phyloP scores from a whole-genome alignment of 2,797 vertebrate genomes.

The Taeniopygia guttata region DNA sequence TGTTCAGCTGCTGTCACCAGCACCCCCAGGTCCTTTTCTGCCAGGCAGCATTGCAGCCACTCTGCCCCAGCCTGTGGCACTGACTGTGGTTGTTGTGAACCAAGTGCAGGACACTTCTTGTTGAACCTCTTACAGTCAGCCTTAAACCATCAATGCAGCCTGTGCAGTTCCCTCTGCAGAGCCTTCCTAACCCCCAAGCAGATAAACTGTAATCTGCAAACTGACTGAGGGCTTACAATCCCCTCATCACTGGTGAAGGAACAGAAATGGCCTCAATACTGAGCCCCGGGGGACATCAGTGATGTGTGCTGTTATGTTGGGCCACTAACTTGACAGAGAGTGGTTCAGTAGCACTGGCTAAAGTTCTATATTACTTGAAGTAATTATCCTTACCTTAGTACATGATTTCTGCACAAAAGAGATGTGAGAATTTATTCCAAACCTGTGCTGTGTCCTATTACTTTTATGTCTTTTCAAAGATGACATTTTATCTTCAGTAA shows the following conservation, averaged over 20 bases:
- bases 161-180: neutral
- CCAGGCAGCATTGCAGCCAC: neutral
- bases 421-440: neutral
- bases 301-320: neutral
- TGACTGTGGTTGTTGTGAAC: neutral
- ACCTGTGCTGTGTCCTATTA: neutral
- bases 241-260: neutral
- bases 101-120: neutral
- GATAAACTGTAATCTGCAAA: neutral
- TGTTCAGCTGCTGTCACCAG: neutral
- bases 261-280: neutral
- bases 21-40: neutral
- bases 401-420: neutral
- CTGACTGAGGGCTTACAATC: neutral
- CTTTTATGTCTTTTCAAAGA: neutral
- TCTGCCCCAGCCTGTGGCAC: neutral
- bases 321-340: neutral
- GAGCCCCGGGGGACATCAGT: neutral
- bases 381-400: neutral
- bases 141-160: fast-evolving
- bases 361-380: neutral
- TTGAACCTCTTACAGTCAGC: neutral
- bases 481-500: neutral
- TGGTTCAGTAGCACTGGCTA: neutral
- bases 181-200: neutral